These are phyloP conservation scores for Cranoglanis bouderius DNA, from an alignment of 2,113 vertebrate species.

Conservation along the genomic window DNA sequence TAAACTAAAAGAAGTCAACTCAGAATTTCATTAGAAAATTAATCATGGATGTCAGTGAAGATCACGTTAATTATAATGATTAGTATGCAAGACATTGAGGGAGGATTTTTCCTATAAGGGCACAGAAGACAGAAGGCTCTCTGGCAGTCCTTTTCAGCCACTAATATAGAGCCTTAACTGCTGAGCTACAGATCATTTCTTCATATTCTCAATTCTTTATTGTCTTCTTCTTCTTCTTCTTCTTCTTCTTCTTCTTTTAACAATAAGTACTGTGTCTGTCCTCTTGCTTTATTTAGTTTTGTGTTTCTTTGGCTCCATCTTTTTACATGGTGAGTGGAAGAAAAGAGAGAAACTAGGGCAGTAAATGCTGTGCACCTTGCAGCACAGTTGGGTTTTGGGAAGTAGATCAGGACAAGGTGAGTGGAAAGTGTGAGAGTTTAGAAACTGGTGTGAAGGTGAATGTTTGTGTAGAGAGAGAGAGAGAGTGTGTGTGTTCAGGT, in stretches of 20 bases:
- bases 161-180: neutral
- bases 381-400: slow-evolving; percentile 23
- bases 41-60: neutral
- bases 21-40: neutral
- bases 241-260: neutral
- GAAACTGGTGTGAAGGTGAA: slow-evolving; percentile 12
- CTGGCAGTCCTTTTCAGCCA: neutral
- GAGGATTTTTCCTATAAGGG: neutral
- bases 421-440: neutral
- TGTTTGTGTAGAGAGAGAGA: neutral
- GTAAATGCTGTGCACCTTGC: slow-evolving; percentile 1
- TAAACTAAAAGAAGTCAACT: neutral
- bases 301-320: neutral
- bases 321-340: neutral
- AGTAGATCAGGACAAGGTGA: slow-evolving; percentile 38
- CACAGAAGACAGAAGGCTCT: neutral
- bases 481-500: neutral
- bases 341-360: slow-evolving; percentile 12
- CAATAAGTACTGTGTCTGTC: neutral
- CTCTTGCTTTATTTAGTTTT: neutral
- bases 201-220: neutral
- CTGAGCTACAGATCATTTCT: neutral
- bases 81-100: neutral
- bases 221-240: neutral
- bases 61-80: neutral